Conservation (phyloP, 2,797 vertebrate species). For the Neosalanx taihuensis region DNA sequence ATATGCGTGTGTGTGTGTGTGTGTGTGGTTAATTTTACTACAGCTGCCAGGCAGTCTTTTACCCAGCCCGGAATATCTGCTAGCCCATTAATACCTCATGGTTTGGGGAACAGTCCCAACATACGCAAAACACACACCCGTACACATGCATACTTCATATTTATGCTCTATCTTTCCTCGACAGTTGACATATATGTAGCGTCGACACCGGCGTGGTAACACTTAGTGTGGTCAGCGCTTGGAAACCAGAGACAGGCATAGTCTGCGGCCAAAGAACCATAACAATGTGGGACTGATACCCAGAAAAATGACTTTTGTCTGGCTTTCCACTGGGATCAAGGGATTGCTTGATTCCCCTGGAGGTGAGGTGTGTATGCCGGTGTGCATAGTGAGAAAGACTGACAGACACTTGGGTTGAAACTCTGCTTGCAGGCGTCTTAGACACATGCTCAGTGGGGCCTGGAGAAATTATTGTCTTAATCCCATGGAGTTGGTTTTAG, state of each 20-base stretch:
- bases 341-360: no score
- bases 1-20: conserved; percentile 2
- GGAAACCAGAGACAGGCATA: no score
- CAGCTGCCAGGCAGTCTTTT: conserved; percentile 58
- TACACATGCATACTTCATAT: neutral
- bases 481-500: no score
- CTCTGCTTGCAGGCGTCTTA: no score
- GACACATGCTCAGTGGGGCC: no score
- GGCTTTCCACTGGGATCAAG: neutral
- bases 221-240: no score
- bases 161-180: neutral
- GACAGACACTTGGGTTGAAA: no score
- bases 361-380: no score
- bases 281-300: neutral
- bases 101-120: conserved; percentile 37
- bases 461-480: no score
- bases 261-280: neutral
- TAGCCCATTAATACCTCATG: conserved; percentile 64
- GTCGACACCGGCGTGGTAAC: no score
- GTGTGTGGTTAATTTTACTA: conserved; percentile 49
- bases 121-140: conserved; percentile 12
- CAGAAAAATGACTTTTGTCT: neutral
- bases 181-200: neutral
- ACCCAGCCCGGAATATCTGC: conserved; percentile 62
- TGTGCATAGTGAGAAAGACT: no score